Evolutionary conservation across 2,888 invertebrate species (phyloP).

Genomic region (Liodrosophila aerea): DNA sequence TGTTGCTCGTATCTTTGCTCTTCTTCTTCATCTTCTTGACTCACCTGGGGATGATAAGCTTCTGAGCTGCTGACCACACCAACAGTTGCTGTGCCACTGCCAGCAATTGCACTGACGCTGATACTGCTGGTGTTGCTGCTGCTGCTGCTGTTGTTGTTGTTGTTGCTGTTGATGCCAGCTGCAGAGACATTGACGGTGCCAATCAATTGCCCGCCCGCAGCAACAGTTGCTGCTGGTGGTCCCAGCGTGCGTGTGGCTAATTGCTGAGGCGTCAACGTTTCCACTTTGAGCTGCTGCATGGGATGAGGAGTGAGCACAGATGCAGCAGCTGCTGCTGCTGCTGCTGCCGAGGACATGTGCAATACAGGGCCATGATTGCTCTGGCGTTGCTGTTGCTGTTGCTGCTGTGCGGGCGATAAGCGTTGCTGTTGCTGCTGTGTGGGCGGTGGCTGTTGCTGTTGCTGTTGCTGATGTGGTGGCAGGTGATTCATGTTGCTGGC

Average conservation of each 20-base stretch:
- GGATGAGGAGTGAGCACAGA: conserved; percentile 56
- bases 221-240: conserved; percentile 24
- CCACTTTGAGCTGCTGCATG: conserved; percentile 85
- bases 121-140: conserved; percentile 26
- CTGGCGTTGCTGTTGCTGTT: conserved; percentile 75
- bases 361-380: conserved; percentile 54
- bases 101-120: neutral
- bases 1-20: no score
- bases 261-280: conserved; percentile 83
- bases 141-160: conserved; percentile 19
- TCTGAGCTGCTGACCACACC: conserved; percentile 65
- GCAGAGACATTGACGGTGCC: conserved; percentile 38
- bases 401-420: conserved; percentile 39
- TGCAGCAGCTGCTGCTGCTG: conserved; percentile 21
- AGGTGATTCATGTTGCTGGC: conserved; percentile 79
- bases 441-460: conserved; percentile 67
- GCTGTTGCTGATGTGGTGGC: conserved; percentile 79
- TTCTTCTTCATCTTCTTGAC: no score
- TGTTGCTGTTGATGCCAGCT: conserved; percentile 26
- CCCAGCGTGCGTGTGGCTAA: conserved; percentile 23
- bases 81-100: conserved; percentile 2
- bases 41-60: conserved; percentile 89
- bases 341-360: conserved; percentile 32
- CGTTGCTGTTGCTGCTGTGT: conserved; percentile 61
- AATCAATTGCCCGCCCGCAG: conserved; percentile 27